These are phyloP conservation scores for Caenorhabditis uteleia DNA, from an alignment of 2,888 invertebrate species.

Conservation along the genomic window DNA sequence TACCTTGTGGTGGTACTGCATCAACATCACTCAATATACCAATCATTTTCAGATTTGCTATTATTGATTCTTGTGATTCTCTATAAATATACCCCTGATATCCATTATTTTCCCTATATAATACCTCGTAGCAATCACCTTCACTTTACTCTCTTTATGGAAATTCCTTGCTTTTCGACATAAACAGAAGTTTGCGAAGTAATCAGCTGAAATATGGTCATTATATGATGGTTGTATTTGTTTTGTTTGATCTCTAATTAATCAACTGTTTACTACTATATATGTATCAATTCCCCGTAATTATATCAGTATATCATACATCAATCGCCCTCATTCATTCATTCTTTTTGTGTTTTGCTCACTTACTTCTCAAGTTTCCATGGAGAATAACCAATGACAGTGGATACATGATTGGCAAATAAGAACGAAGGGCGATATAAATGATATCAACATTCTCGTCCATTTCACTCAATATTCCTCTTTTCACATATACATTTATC, in stretches of 20 bases:
- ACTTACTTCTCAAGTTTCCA: conserved; percentile 11
- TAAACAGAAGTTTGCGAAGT: conserved; percentile 18
- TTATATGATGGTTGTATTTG: too few species aligned
- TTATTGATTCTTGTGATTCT: conserved; percentile 45
- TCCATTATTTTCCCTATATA: background rate
- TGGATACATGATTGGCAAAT: conserved; percentile 20
- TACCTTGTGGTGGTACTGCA: too few species aligned
- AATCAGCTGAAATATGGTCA: conserved; percentile 11
- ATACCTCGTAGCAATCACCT: conserved; percentile 26
- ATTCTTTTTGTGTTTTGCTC: conserved; percentile 2
- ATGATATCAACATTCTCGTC: conserved; percentile 2
- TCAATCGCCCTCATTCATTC: too few species aligned
- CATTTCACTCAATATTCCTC: too few species aligned
- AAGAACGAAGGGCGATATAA: conserved; percentile 10
- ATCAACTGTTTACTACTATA: too few species aligned
- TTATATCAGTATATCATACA: too few species aligned
- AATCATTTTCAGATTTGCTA: conserved; percentile 46
- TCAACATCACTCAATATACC: conserved; percentile 39
- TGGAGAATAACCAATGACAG: conserved; percentile 10
- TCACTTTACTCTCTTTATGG: conserved; percentile 37
- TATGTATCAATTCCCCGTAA: too few species aligned
- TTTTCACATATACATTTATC: too few species aligned
- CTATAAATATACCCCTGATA: conserved; percentile 6
- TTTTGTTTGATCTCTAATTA: too few species aligned
- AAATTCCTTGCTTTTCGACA: conserved; percentile 30